Evolutionary conservation across 1,140 invertebrate genomes (phyloP).

Genomic region (Nasonia giraulti): DNA sequence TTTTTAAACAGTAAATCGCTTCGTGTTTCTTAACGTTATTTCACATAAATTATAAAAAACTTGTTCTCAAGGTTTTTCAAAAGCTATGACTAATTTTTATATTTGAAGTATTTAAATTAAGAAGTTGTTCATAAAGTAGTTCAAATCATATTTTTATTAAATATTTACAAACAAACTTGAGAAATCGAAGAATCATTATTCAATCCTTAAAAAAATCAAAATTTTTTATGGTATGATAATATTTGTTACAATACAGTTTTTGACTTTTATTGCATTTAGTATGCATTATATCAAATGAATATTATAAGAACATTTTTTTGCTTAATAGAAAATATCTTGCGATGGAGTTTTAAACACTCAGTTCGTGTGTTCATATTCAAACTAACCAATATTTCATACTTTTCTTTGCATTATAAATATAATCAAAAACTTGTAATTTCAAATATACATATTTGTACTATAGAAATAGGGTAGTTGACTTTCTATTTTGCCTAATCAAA

Average conservation of each 20-base stretch:
- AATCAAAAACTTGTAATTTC: slow-evolving; percentile 12
- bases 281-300: slow-evolving; percentile 10
- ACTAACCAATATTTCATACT: not conserved
- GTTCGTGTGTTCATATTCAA: not conserved
- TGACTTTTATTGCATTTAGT: not conserved
- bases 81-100: not conserved
- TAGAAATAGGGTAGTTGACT: slow-evolving; percentile 32
- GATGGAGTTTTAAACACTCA: not conserved
- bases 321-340: not conserved
- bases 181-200: not conserved
- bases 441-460: slow-evolving; percentile 42
- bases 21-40: not conserved
- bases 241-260: not conserved
- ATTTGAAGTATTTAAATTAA: not conserved
- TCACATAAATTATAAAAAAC: too few species aligned
- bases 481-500: slow-evolving; percentile 23
- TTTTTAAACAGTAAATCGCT: not conserved
- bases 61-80: not conserved
- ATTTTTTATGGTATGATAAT: not conserved
- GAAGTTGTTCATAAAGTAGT: not conserved
- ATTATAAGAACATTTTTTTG: not conserved
- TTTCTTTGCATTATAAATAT: slow-evolving; percentile 22
- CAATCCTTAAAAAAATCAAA: not conserved
- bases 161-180: slow-evolving; percentile 13
- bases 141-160: not conserved